Evolutionary conservation across 2,797 vertebrate species (phyloP).

Genomic region (Enteromius radiatus): DNA sequence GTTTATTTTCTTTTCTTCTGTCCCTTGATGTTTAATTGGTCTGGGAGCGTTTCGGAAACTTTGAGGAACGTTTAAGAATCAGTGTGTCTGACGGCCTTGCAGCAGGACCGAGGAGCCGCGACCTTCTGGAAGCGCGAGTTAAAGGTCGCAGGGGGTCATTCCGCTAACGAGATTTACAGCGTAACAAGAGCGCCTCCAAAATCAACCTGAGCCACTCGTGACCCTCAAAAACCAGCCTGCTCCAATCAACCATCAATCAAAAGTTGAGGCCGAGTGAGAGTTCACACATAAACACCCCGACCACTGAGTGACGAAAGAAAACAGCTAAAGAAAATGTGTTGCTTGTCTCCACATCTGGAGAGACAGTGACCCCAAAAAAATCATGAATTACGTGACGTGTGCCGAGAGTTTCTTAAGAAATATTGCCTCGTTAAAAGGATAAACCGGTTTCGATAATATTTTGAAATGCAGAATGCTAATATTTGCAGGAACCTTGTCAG

Average conservation of each 20-base stretch:
- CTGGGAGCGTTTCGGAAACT: conserved; percentile 59
- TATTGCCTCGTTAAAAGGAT: neutral
- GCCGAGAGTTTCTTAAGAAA: neutral
- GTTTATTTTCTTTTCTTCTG: conserved; percentile 65
- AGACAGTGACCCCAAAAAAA: conserved; percentile 3
- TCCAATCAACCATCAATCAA: conserved; percentile 46
- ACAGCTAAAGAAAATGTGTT: conserved; percentile 3
- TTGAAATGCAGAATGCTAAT: neutral
- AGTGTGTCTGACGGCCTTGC: conserved; percentile 32
- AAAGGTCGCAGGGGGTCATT: conserved; percentile 54
- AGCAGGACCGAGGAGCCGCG: conserved; percentile 19
- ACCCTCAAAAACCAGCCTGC: conserved; percentile 30
- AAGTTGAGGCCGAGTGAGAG: conserved; percentile 1
- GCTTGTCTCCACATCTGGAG: conserved; percentile 18
- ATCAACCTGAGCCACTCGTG: conserved; percentile 19
- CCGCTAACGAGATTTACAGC: conserved; percentile 39
- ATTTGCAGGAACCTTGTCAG: neutral
- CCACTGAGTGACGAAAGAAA: conserved; percentile 23
- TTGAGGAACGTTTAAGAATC: conserved; percentile 41
- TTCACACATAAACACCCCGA: conserved; percentile 41
- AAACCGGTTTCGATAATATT: neutral
- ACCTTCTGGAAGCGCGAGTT: conserved; percentile 53
- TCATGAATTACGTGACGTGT: neutral
- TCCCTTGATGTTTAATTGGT: conserved; percentile 69
- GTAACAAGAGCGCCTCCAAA: conserved; percentile 32